Base-by-base conservation (phyloP, 35 echinoderm and acorn worm genomes). In the Diadema setosum region DNA sequence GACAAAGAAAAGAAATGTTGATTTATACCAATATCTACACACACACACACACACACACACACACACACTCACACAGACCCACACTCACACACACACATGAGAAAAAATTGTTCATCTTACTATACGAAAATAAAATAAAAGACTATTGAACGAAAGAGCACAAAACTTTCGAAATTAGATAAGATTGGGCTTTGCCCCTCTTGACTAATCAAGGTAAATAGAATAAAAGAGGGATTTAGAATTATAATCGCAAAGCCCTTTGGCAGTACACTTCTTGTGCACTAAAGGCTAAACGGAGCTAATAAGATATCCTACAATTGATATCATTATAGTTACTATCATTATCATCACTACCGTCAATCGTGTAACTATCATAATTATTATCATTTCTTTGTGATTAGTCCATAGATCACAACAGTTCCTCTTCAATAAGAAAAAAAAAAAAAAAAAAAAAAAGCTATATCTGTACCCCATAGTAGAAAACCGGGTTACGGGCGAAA, bases 401-500 rank as follows among this genome's bases (percentile, higher is more conserved):
- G n/a, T n/a, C n/a, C n/a, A n/a, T n/a, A n/a, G n/a, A n/a, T n/a
- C n/a, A n/a, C 9, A 52, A 52, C 48, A n/a, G 48, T 9, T 52
- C 48, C n/a, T 52, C n/a, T n/a, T 11, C 48, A 52, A 52, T 52
- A n/a, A 11, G 9, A 52, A 11, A 52, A 11, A 52, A n/a, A 9
- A n/a, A 11, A 9, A 11, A 11, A 11, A 52, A 52, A n/a, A 52
- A 52, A 9, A 52, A 52, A 52, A 11, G 9, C 9, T 52, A 11
- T 70, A 14, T 70, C 11, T 20, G 18, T 93, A 97, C 94, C 57
- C 65, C 75, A 29, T 90, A 90, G 35, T 86, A 90, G 36, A 93
- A 27, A 7, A 70, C 31, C 8, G 31, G 90, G 44, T 97, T 90
- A 8, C 95, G 42, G 20, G 95, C 82, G 45, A 97, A 97, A 20